A percentile compares a stretch with the other conserved stretches of the same genome.
Evolutionary conservation across 2,797 vertebrate species (phyloP).

Genomic region (Denticeps clupeoides): DNA sequence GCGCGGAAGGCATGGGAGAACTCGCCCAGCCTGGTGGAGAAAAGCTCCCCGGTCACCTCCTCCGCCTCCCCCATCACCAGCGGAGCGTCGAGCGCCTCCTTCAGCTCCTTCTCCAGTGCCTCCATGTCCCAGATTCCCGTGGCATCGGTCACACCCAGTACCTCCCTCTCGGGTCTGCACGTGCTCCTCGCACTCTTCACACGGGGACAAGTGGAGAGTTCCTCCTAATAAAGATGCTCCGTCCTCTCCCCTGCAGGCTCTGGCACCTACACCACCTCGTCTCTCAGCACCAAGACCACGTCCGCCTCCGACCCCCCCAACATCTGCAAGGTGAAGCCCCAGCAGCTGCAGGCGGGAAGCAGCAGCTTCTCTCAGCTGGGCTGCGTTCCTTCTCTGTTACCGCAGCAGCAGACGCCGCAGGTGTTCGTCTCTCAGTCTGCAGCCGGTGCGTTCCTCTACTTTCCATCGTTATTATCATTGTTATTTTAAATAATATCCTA

Average conservation of each 20-base stretch:
- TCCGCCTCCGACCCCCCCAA: slow-evolving; percentile 93
- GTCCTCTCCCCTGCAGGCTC: slow-evolving; percentile 54
- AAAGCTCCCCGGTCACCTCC: slow-evolving; percentile 82
- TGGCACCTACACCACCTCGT: slow-evolving; percentile 92
- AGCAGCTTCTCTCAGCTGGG: slow-evolving; percentile 89
- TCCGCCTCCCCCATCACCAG: slow-evolving; percentile 77
- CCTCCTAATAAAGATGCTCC: neutral
- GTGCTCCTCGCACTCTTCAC: too few relatives aligned
- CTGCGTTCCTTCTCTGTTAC: slow-evolving; percentile 86
- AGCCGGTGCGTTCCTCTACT: slow-evolving; percentile 68
- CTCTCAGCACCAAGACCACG: slow-evolving; percentile 89
- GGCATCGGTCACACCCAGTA: slow-evolving; percentile 92
- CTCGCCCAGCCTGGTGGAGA: slow-evolving; percentile 86
- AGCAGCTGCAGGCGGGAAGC: slow-evolving; percentile 76
- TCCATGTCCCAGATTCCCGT: slow-evolving; percentile 93
- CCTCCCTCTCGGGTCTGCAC: slow-evolving; percentile 79
- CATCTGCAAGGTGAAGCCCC: slow-evolving; percentile 98
- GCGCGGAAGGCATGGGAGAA: slow-evolving; percentile 98
- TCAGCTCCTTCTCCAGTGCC: slow-evolving; percentile 88
- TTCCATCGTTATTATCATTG: neutral
- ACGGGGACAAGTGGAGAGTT: too few relatives aligned
- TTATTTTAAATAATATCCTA: neutral
- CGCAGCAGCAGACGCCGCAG: slow-evolving; percentile 89
- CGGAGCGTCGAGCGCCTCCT: slow-evolving; percentile 65
- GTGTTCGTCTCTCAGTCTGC: slow-evolving; percentile 97